A percentile compares a stretch with the other conserved stretches of the same genome.
These are phyloP conservation scores for Brachyalestes nurse DNA, from an alignment of 2,797 vertebrate species.

Conservation along the genomic window DNA sequence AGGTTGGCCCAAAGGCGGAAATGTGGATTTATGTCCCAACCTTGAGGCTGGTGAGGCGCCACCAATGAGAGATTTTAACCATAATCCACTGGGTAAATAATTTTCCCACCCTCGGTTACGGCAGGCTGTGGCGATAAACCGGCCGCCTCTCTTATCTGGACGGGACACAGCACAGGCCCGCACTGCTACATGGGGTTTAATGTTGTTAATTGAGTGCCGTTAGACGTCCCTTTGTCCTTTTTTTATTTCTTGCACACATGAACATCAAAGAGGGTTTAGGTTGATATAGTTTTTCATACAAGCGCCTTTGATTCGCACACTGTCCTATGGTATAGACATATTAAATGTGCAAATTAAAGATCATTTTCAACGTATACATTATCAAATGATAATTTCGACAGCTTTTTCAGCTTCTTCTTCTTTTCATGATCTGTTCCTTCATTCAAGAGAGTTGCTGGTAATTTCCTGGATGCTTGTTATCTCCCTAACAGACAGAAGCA, in stretches of 20 bases:
- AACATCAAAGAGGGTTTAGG: slow-evolving; percentile 63
- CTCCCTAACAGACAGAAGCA: slow-evolving; percentile 45
- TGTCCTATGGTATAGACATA: slow-evolving; percentile 49
- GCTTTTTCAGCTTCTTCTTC: slow-evolving; percentile 43
- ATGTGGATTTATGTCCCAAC: slow-evolving; percentile 58
- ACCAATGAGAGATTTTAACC: slow-evolving; percentile 50
- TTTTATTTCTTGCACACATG: slow-evolving; percentile 41
- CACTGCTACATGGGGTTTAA: slow-evolving; percentile 61
- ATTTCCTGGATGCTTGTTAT: slow-evolving; percentile 58
- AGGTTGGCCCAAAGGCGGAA: slow-evolving; percentile 61
- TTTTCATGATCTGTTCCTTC: slow-evolving; percentile 40
- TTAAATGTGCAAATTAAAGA: slow-evolving; percentile 51
- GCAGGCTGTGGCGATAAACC: slow-evolving; percentile 68
- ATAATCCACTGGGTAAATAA: slow-evolving; percentile 73
- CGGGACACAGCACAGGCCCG: slow-evolving; percentile 60
- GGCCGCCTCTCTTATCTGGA: slow-evolving; percentile 67
- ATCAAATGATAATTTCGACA: slow-evolving; percentile 61
- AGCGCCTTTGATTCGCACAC: slow-evolving; percentile 48
- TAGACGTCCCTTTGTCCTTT: slow-evolving; percentile 65
- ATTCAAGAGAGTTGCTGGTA: slow-evolving; percentile 33
- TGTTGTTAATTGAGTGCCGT: slow-evolving; percentile 74
- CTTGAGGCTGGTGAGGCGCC: slow-evolving; percentile 56
- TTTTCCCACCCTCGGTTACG: slow-evolving; percentile 65
- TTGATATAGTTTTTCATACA: slow-evolving; percentile 60
- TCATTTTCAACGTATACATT: slow-evolving; percentile 56